Evolutionary conservation across 2,888 invertebrate species (phyloP), one percentile per base, ranked within the genome.

Genomic region (Allolobophora icterica): DNA sequence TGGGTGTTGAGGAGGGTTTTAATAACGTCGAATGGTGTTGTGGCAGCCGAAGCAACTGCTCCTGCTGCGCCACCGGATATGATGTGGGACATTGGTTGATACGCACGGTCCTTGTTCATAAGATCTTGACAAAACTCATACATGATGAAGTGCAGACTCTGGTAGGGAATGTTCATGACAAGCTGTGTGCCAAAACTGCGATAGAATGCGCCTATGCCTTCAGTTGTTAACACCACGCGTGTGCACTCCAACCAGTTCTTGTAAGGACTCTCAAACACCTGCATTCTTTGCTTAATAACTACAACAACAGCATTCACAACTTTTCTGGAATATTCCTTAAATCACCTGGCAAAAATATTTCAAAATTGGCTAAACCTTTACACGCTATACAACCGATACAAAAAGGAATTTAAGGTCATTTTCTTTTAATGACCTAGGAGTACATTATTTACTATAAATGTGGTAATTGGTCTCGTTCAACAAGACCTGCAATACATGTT

Each of bases 161-260:
- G 99, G 96, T 99, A 99, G 93, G 99, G 99, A 95, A 99, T 96
- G 96, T 99, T 99, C 99, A 99, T 99, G 93, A 97, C 97, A 94
- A 99, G 96, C 93, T 96, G 95, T 38, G 95, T 95, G 83, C 94
- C 96, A 93, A 94, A 95, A 98, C 98, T 94, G 97, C 99, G 94
- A 97, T 97, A 96, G 98, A 99, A 94, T 97, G 98, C 95, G 98
- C 97, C 96, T 3, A 98, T 96, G 24, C 95, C 95, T 92, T 95
- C 95, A 35, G 93, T 92, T 58, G 92, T 92, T 24, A 94, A 90
- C 5, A 95, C 92, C 94, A 97, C 97, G 92, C 96, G 96, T 94
- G 97, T 96, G 96, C 99, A 99, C 94, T 97, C 97, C 94, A 97
- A 95, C 93, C 98, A 98, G 93, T 97, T 97, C 95, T 97, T 97